phyloP scores from a whole-genome alignment of 2,888 invertebrate species.

The Strigamia transsilvanica region DNA sequence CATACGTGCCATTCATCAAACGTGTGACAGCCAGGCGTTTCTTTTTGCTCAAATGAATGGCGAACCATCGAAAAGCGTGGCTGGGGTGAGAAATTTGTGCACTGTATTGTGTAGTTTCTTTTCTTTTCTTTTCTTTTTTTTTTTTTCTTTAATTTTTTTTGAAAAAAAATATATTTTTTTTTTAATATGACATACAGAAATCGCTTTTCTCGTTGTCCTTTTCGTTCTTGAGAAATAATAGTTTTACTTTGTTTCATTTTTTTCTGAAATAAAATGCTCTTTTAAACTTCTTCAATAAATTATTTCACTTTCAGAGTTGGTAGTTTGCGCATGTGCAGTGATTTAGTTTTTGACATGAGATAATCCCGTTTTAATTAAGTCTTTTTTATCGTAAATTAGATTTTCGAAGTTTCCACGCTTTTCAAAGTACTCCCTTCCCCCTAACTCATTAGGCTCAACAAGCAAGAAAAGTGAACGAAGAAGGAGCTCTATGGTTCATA shows the following conservation, averaged over 20 bases:
- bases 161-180: background rate
- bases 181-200: slow-evolving; percentile 24
- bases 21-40: slow-evolving; percentile 41
- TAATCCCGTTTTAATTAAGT: slow-evolving; percentile 49
- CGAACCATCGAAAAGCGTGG: slow-evolving; percentile 31
- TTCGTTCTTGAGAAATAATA: slow-evolving; percentile 39
- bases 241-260: slow-evolving; percentile 7
- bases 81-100: slow-evolving; percentile 41
- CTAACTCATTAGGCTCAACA: slow-evolving; percentile 48
- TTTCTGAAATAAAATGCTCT: background rate
- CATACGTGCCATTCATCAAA: slow-evolving; percentile 46
- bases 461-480: slow-evolving; percentile 33
- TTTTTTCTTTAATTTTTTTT: background rate
- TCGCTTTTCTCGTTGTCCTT: slow-evolving; percentile 37
- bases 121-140: background rate
- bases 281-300: slow-evolving; percentile 40
- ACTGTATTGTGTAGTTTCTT: slow-evolving; percentile 4
- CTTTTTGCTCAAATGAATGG: slow-evolving; percentile 43
- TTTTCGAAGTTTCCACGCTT: slow-evolving; percentile 45
- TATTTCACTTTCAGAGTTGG: slow-evolving; percentile 44
- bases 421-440: slow-evolving; percentile 1
- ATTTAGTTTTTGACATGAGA: slow-evolving; percentile 48
- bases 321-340: slow-evolving; percentile 38
- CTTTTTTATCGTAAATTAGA: slow-evolving; percentile 47
- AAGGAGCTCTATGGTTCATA: slow-evolving; percentile 36